Percentiles rank a stretch among this genome's conserved stretches.
Conservation (phyloP, 2,888 invertebrate species). For the Actias luna region DNA sequence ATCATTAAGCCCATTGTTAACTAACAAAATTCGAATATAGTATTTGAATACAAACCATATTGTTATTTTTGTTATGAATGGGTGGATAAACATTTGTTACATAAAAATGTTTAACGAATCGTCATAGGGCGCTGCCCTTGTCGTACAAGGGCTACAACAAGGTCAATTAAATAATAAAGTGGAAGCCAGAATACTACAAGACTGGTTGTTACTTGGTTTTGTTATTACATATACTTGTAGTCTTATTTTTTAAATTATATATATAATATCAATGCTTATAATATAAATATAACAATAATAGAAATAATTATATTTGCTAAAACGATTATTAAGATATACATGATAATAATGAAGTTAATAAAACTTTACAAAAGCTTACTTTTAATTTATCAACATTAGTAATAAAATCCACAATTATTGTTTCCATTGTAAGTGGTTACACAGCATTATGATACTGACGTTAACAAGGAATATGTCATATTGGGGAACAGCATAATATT, state of each 20-base stretch:
- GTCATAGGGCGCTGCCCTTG: slow-evolving; percentile 60
- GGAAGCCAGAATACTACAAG: neutral
- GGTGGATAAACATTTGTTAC: too few relatives aligned
- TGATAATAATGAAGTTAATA: too few relatives aligned
- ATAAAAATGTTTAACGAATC: slow-evolving; percentile 42
- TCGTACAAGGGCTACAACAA: slow-evolving; percentile 51
- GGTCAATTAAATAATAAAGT: slow-evolving; percentile 65
- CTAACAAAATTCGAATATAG: too few relatives aligned
- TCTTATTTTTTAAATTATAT: neutral
- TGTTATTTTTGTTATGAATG: slow-evolving; percentile 15
- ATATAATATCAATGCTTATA: neutral
- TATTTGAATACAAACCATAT: neutral
- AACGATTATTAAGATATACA: neutral
- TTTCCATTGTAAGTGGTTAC: slow-evolving; percentile 84
- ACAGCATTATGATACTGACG: slow-evolving; percentile 91
- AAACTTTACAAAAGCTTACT: neutral
- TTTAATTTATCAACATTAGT: neutral
- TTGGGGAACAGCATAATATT: slow-evolving; percentile 90
- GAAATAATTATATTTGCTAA: neutral
- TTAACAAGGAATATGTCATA: slow-evolving; percentile 92
- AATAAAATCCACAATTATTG: slow-evolving; percentile 19
- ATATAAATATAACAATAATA: too few relatives aligned
- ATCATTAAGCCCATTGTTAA: too few relatives aligned
- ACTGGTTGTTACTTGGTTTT: neutral
- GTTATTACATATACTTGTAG: neutral